Evolutionary conservation across 2,797 vertebrate genomes (phyloP), one percentile per base, ranked within the genome.

Genomic region (Oceanodroma leucorhoa): DNA sequence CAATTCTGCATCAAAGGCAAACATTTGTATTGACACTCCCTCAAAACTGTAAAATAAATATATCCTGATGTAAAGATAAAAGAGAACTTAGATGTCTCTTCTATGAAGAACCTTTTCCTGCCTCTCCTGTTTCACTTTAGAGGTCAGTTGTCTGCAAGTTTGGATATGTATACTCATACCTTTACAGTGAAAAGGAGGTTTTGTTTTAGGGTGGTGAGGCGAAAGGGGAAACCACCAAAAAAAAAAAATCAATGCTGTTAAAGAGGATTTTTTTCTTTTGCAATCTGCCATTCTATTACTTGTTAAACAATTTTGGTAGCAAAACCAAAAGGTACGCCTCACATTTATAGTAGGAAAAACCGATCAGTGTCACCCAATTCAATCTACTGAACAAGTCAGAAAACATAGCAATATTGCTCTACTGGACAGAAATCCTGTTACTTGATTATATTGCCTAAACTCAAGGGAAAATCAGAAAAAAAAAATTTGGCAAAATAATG

Each of bases 21-120:
- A 86, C 20, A 70, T 93, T 95, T 91, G 94, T 97, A 95, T 92
- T 97, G 90, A 92, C 72, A 75, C 43, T 93, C 79, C 88, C 81
- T 62, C 87, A 95, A 95, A 95, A 97, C 84, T 62, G 11, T 89
- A 90, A 97, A 97, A 96, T 91, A 96, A 97, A 96, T 95, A 93
- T 87, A 96, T 78, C 66, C 79, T 92, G 66, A 96, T 91, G 48
- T 76, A 88, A 95, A 97, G 97, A 96, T 92, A 96, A 97, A 98
- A 87, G 55, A 72, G 23, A 90, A 93, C 69, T 95, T 94, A 91
- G 58, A 95, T 93, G 46, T 87, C 50, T 95, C 51, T 95, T 97
- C 82, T 86, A 73, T 24, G 46, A 51, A 51, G 7, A 80, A 55
- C 7, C 4, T 66, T 80, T 76, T 51, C 7, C 16, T 76, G 17